phyloP scores from a whole-genome alignment of 2,797 vertebrate genomes.

The Thaleichthys pacificus region DNA sequence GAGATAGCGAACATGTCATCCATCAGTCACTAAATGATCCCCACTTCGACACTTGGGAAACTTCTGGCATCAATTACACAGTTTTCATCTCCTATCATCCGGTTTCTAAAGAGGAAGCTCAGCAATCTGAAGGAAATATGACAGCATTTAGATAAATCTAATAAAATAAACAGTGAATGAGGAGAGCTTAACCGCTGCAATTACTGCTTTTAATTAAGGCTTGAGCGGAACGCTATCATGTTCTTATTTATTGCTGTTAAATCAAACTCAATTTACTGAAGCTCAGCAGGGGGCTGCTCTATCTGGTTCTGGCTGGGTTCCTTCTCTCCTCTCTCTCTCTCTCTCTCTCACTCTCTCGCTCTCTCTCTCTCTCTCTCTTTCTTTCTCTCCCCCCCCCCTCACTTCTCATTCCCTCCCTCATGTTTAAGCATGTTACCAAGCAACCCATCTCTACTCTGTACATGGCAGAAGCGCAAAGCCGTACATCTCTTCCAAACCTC shows the following conservation, averaged over 20 bases:
- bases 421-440: slow-evolving; percentile 14
- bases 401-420: neutral
- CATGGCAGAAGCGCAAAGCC: too few species aligned
- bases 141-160: slow-evolving; percentile 7
- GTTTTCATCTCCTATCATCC: slow-evolving; percentile 16
- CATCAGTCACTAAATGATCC: neutral
- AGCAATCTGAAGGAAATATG: too few species aligned
- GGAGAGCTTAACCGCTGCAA: slow-evolving; percentile 8
- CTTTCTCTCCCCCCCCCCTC: neutral
- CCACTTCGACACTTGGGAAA: neutral
- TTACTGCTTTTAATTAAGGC: slow-evolving; percentile 15
- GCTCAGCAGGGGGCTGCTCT: neutral
- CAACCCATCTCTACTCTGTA: neutral
- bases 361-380: neutral
- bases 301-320: neutral
- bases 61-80: slow-evolving; percentile 14
- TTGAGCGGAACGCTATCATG: neutral
- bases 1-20: neutral
- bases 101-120: slow-evolving; percentile 1
- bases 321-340: neutral
- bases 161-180: neutral
- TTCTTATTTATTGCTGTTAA: slow-evolving; percentile 11
- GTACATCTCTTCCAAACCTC: too few species aligned
- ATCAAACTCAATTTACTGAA: slow-evolving; percentile 3
- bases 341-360: neutral